Evolutionary conservation across 2,113 vertebrate genomes (phyloP).

Genomic region (Gobio gobio): DNA sequence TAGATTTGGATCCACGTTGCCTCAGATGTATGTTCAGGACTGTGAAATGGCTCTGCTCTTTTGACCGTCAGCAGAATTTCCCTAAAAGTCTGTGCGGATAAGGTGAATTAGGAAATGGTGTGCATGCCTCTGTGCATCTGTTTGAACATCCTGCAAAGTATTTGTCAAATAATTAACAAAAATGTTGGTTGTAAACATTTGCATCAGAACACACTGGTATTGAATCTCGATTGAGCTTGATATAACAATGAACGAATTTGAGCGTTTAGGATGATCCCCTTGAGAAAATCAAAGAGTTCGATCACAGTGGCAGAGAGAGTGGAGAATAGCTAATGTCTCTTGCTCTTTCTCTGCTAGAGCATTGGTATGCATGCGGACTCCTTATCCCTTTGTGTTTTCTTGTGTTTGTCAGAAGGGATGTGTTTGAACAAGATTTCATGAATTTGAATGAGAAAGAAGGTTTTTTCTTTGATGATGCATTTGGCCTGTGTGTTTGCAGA

Average conservation of each 20-base stretch:
- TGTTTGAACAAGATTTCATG: slow-evolving; percentile 37
- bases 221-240: background rate
- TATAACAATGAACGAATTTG: background rate
- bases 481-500: slow-evolving; percentile 41
- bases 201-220: background rate
- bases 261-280: background rate
- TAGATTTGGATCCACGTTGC: slow-evolving; percentile 27
- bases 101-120: slow-evolving; percentile 8
- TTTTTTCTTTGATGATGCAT: slow-evolving; percentile 21
- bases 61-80: slow-evolving; percentile 46
- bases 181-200: background rate
- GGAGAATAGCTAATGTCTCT: background rate
- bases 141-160: background rate
- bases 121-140: background rate
- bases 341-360: slow-evolving; percentile 18
- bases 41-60: slow-evolving; percentile 32
- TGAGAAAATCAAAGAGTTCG: slow-evolving; percentile 18
- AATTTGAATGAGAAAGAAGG: slow-evolving; percentile 39
- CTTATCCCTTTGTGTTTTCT: slow-evolving; percentile 30
- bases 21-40: slow-evolving; percentile 18
- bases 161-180: background rate
- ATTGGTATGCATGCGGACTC: slow-evolving; percentile 23
- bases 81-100: slow-evolving; percentile 14
- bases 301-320: background rate
- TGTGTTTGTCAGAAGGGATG: slow-evolving; percentile 44